These are phyloP conservation scores for Oreohelix idahoensis DNA, from an alignment of 1,140 invertebrate species.

Conservation along the genomic window DNA sequence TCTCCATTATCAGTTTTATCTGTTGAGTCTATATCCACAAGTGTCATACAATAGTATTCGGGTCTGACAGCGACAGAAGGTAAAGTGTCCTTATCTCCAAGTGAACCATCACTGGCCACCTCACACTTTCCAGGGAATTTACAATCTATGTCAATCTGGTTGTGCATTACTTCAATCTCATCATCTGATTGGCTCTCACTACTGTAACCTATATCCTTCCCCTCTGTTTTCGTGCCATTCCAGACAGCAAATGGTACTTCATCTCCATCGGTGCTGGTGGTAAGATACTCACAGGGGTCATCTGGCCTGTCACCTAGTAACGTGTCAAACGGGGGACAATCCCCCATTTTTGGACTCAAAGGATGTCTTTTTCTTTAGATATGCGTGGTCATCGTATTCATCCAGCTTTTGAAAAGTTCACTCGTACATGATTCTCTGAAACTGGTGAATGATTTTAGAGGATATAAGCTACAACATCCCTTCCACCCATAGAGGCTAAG, in stretches of 20 bases:
- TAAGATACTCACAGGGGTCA: constrained; percentile 4
- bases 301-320: not conserved
- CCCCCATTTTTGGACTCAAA: constrained; percentile 58
- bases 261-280: constrained; percentile 50
- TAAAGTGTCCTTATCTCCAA: constrained; percentile 38
- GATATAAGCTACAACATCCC: not conserved
- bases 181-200: constrained; percentile 71
- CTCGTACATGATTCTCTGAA: not conserved
- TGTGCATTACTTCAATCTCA: constrained; percentile 55
- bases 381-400: constrained; percentile 29
- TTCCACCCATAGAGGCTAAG: constrained; percentile 7
- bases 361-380: constrained; percentile 56
- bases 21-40: constrained; percentile 49
- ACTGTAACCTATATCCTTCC: constrained; percentile 70
- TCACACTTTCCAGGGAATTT: constrained; percentile 45
- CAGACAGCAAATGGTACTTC: constrained; percentile 29
- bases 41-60: constrained; percentile 47
- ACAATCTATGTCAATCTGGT: constrained; percentile 49
- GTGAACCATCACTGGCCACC: constrained; percentile 47
- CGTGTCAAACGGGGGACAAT: constrained; percentile 36
- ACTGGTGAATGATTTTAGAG: constrained; percentile 1
- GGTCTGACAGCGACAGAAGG: constrained; percentile 28
- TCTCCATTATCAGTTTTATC: constrained; percentile 45
- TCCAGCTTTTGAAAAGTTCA: not conserved
- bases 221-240: constrained; percentile 42